A percentile compares a stretch with the other conserved stretches of the same genome.
Conservation (phyloP, 2,888 invertebrate genomes). For the Platycheirus rosarum region DNA sequence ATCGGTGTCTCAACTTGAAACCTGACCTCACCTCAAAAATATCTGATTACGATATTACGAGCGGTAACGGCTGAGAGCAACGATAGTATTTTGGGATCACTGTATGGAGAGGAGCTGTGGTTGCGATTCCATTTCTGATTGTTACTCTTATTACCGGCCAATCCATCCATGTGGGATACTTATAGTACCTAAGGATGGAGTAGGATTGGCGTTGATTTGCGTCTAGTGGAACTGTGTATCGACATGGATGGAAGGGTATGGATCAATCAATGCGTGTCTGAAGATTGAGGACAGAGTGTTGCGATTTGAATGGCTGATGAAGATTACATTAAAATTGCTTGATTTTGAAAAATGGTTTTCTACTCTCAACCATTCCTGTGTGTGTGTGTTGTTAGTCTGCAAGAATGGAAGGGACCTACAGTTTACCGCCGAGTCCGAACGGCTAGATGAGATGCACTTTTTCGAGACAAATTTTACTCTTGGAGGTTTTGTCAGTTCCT, state of each 20-base stretch:
- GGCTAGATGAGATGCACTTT: no score
- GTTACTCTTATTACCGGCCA: conserved; percentile 63
- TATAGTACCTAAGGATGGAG: background rate
- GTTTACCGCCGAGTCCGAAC: no score
- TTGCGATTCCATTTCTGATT: conserved; percentile 58
- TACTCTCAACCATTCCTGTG: no score
- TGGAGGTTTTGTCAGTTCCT: no score
- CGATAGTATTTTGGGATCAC: conserved; percentile 1
- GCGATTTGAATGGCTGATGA: background rate
- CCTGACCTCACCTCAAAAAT: conserved; percentile 67
- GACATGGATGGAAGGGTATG: background rate
- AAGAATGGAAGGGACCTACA: no score
- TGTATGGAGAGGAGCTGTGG: conserved; percentile 38
- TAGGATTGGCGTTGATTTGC: conserved; percentile 5
- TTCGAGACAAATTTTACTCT: no score
- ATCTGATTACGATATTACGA: conserved; percentile 59
- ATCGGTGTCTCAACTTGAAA: conserved; percentile 61
- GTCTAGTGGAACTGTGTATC: conserved; percentile 26
- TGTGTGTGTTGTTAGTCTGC: no score
- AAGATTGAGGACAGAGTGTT: background rate
- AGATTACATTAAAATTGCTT: no score
- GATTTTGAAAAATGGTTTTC: no score
- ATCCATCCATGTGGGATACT: conserved; percentile 27
- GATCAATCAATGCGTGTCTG: background rate
- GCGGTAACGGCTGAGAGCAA: background rate